A percentile compares a stretch with the other conserved stretches of the same genome.
These are phyloP conservation scores for Linepithema humile DNA, from an alignment of 1,140 invertebrate genomes.

Conservation along the genomic window DNA sequence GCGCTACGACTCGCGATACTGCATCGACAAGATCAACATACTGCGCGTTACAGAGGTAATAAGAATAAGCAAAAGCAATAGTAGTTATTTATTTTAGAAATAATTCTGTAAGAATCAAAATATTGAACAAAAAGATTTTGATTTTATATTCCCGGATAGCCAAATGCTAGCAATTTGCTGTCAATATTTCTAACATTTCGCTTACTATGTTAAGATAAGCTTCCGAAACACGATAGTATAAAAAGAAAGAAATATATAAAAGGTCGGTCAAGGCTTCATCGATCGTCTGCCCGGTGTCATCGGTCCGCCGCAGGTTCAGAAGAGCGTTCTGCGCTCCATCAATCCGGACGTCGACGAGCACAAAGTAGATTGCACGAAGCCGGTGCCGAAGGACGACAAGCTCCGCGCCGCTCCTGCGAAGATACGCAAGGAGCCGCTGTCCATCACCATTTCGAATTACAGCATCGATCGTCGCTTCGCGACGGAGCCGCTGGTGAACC, in stretches of 20 bases:
- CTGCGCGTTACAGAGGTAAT: constrained; percentile 50
- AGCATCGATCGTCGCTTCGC: constrained; percentile 72
- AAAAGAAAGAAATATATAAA: background rate
- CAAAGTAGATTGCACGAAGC: constrained; percentile 68
- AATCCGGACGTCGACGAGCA: constrained; percentile 67
- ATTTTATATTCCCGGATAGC: too few relatives aligned
- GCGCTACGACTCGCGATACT: constrained; percentile 72
- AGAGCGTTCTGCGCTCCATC: constrained; percentile 60
- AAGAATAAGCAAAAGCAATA: background rate
- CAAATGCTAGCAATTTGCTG: too few relatives aligned
- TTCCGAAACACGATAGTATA: too few relatives aligned
- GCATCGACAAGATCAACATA: constrained; percentile 73
- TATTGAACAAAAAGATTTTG: too few relatives aligned
- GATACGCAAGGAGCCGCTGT: constrained; percentile 70
- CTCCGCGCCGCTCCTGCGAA: background rate
- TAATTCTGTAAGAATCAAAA: too few relatives aligned
- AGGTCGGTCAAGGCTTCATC: constrained; percentile 37
- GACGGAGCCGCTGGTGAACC: constrained; percentile 67
- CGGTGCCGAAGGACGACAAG: constrained; percentile 58
- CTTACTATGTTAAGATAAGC: too few relatives aligned
- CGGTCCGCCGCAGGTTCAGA: constrained; percentile 41
- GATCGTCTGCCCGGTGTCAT: background rate
- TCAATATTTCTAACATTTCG: background rate
- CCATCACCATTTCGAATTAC: constrained; percentile 77
- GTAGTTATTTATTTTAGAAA: background rate